Evolutionary conservation across 2,888 invertebrate genomes (phyloP).

Genomic region (Linnaemya tessellans): DNA sequence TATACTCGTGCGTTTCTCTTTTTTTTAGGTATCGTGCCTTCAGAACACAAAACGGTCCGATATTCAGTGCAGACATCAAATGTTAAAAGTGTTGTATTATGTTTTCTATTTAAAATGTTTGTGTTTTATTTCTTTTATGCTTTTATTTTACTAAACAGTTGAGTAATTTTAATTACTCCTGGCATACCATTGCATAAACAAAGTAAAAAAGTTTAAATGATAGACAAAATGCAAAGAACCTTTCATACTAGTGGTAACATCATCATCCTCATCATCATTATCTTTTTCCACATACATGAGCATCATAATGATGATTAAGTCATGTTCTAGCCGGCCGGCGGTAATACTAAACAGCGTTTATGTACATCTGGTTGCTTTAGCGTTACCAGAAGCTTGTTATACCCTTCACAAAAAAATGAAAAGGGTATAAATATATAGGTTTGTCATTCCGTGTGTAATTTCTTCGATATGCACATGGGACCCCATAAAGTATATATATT

Average conservation of each 20-base stretch:
- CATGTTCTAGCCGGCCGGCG: slow-evolving; percentile 15
- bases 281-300: not conserved
- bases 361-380: not conserved
- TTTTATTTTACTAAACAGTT: slow-evolving; percentile 65
- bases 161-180: slow-evolving; percentile 72
- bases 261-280: slow-evolving; percentile 42
- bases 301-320: slow-evolving; percentile 36
- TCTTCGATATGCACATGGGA: too few species aligned
- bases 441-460: too few species aligned
- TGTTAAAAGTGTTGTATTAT: slow-evolving; percentile 58
- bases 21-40: slow-evolving; percentile 42
- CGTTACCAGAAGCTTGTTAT: not conserved
- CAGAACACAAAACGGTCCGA: slow-evolving; percentile 37
- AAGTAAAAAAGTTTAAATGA: slow-evolving; percentile 57
- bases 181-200: slow-evolving; percentile 62
- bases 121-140: slow-evolving; percentile 10
- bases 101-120: slow-evolving; percentile 48
- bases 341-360: not conserved
- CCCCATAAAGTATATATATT: too few species aligned
- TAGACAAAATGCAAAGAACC: slow-evolving; percentile 58
- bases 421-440: too few species aligned
- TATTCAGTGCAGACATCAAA: slow-evolving; percentile 59
- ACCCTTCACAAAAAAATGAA: too few species aligned
- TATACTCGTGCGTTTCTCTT: not conserved
- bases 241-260: slow-evolving; percentile 34